Conservation (phyloP, 2,888 invertebrate species). For the Chirona hameri region DNA sequence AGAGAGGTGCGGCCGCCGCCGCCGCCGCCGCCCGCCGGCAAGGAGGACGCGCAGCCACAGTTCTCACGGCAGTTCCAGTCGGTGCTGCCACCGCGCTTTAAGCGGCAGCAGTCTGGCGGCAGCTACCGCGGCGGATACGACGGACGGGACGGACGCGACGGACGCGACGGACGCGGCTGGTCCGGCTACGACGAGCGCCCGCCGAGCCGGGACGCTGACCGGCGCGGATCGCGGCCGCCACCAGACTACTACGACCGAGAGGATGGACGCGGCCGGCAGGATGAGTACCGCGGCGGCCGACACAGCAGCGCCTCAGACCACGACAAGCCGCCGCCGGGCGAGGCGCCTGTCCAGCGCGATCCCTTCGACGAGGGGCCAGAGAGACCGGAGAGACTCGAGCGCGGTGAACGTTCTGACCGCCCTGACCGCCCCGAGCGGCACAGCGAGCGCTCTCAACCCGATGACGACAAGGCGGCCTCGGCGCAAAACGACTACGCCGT, state of each 20-base stretch:
- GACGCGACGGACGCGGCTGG: background rate
- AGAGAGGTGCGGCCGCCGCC: background rate
- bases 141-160: background rate
- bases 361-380: background rate
- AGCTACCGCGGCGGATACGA: background rate
- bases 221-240: background rate
- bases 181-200: background rate
- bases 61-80: constrained; percentile 74
- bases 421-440: background rate
- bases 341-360: background rate
- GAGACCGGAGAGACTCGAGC: background rate
- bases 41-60: constrained; percentile 50
- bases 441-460: background rate
- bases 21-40: background rate
- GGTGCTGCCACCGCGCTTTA: constrained; percentile 80
- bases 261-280: background rate
- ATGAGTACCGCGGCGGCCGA: background rate
- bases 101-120: constrained; percentile 60
- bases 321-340: background rate
- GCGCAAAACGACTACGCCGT: background rate
- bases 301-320: background rate
- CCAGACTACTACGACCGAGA: background rate
- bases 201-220: background rate
- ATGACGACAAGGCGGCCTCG: background rate
- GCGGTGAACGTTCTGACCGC: background rate